Percentiles rank a stretch among this genome's conserved stretches.
phyloP scores from a whole-genome alignment of 2,888 invertebrate species.

The Thalpophila matura region DNA sequence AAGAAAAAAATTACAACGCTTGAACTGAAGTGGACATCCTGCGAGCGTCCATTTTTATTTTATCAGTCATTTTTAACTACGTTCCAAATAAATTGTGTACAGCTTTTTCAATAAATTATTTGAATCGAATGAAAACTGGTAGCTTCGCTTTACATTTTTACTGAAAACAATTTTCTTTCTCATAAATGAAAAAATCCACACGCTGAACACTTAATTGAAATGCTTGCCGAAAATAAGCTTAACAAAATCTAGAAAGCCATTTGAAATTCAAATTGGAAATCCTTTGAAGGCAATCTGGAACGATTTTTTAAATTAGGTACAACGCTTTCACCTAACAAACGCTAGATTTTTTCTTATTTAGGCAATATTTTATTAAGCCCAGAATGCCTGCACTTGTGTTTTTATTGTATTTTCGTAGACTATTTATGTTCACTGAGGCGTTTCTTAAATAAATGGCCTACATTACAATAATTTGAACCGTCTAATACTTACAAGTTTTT shows the following conservation, averaged over 20 bases:
- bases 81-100: neutral
- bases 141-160: neutral
- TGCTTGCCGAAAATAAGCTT: slow-evolving; percentile 44
- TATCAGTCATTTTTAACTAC: neutral
- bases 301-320: slow-evolving; percentile 46
- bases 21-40: neutral
- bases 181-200: slow-evolving; percentile 6
- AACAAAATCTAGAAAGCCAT: slow-evolving; percentile 41
- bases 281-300: slow-evolving; percentile 55
- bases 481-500: no score
- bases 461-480: no score
- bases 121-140: neutral
- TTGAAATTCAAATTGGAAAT: slow-evolving; percentile 63
- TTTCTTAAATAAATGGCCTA: neutral
- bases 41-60: slow-evolving; percentile 3
- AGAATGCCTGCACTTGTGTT: neutral
- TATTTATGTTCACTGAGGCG: neutral
- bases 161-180: slow-evolving; percentile 7
- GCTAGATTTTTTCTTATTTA: slow-evolving; percentile 9
- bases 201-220: slow-evolving; percentile 35
- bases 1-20: neutral
- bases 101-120: slow-evolving; percentile 12
- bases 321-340: slow-evolving; percentile 21
- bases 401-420: neutral
- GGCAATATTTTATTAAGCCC: slow-evolving; percentile 11